phyloP scores from a whole-genome alignment of 2,888 invertebrate genomes.

The Idaea straminata region DNA sequence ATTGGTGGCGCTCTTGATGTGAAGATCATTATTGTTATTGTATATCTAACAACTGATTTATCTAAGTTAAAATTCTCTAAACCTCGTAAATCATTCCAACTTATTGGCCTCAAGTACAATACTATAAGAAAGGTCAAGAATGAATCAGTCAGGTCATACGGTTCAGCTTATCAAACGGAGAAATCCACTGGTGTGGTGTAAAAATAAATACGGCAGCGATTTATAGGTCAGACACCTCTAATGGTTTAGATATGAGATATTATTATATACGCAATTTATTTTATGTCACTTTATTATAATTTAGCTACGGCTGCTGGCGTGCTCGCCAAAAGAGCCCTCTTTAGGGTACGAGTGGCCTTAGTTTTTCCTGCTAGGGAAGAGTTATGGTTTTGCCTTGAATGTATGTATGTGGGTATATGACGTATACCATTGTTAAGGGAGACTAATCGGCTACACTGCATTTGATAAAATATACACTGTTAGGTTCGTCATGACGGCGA shows the following conservation, averaged over 20 bases:
- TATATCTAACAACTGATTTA: too few relatives aligned
- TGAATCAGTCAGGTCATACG: slow-evolving; percentile 44
- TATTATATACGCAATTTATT: background rate
- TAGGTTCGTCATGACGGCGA: too few relatives aligned
- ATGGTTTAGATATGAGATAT: slow-evolving; percentile 21
- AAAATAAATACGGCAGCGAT: slow-evolving; percentile 27
- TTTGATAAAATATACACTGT: too few relatives aligned
- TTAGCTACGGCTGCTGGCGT: background rate
- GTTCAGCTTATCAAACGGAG: slow-evolving; percentile 34
- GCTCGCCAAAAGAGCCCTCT: background rate
- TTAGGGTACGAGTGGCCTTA: too few relatives aligned
- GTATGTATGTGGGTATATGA: too few relatives aligned
- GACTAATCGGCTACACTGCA: too few relatives aligned
- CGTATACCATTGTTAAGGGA: too few relatives aligned
- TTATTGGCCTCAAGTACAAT: slow-evolving; percentile 5
- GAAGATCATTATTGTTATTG: too few relatives aligned
- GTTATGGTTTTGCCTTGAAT: too few relatives aligned
- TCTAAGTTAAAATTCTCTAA: background rate
- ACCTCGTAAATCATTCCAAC: background rate
- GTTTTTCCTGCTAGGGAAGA: too few relatives aligned
- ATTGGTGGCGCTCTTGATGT: too few relatives aligned
- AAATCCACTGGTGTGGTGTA: slow-evolving; percentile 28
- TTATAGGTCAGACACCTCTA: slow-evolving; percentile 34
- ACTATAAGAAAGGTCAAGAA: slow-evolving; percentile 35
- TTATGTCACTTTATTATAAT: background rate